These are phyloP conservation scores for Apoda limacodes DNA, from an alignment of 2,888 invertebrate genomes.

Conservation along the genomic window DNA sequence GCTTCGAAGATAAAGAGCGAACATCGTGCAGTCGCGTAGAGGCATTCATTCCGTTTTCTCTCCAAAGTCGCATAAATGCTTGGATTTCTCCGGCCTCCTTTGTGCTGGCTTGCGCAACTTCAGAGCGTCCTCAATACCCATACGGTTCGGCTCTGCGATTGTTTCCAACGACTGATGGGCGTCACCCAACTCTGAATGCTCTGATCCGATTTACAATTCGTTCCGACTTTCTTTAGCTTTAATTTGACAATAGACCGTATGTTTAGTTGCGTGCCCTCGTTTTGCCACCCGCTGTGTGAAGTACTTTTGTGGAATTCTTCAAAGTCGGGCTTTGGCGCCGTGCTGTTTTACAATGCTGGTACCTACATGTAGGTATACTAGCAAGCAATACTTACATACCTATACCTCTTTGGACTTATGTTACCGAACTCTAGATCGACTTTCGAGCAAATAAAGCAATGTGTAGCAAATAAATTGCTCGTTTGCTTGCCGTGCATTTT, in stretches of 20 bases:
- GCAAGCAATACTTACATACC: no score
- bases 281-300: slow-evolving; percentile 40
- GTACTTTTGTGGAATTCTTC: no score
- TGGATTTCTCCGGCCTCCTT: slow-evolving; percentile 56
- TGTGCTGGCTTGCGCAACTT: slow-evolving; percentile 59
- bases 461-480: no score
- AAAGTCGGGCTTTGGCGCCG: no score
- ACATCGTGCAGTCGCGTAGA: slow-evolving; percentile 33
- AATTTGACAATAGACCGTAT: slow-evolving; percentile 35
- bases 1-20: no score
- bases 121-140: slow-evolving; percentile 38
- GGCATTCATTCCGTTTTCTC: slow-evolving; percentile 29
- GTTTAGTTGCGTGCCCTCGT: slow-evolving; percentile 27
- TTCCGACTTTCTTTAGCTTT: slow-evolving; percentile 59
- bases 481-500: no score
- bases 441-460: no score
- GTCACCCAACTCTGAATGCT: slow-evolving; percentile 33
- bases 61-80: slow-evolving; percentile 44
- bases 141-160: slow-evolving; percentile 39
- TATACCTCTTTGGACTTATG: no score
- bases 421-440: no score
- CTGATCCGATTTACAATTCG: slow-evolving; percentile 62
- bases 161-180: slow-evolving; percentile 55
- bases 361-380: no score
- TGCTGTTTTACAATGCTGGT: no score